Evolutionary conservation across 2,797 vertebrate genomes (phyloP).

Genomic region (Manis javanica): DNA sequence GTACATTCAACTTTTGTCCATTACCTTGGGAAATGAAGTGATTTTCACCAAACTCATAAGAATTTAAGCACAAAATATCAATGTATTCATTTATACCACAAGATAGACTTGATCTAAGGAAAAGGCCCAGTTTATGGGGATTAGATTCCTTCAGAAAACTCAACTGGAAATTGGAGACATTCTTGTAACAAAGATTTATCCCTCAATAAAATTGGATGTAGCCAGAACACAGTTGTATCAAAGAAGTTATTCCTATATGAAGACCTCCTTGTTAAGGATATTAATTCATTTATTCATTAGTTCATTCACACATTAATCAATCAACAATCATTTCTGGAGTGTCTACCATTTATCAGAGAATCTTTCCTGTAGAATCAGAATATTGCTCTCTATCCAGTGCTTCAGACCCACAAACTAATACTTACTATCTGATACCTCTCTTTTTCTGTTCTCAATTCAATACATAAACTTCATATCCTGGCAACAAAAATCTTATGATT

Average conservation of each 20-base stretch:
- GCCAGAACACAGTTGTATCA: not conserved
- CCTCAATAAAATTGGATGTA: not conserved
- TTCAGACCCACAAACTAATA: not conserved
- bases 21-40: not conserved
- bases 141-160: not conserved
- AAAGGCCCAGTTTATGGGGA: not conserved
- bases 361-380: not conserved
- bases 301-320: not conserved
- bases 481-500: not conserved
- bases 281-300: not conserved
- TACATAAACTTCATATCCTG: conserved; percentile 21
- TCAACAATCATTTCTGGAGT: not conserved
- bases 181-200: not conserved
- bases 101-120: not conserved
- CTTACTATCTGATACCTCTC: not conserved
- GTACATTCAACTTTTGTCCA: not conserved
- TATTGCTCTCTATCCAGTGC: not conserved
- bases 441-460: not conserved
- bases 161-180: not conserved
- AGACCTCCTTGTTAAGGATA: not conserved
- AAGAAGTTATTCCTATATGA: not conserved
- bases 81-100: not conserved
- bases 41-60: not conserved
- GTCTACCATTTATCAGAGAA: not conserved
- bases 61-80: not conserved